phyloP scores from a whole-genome alignment of 2,888 invertebrate genomes.

The Brenthis ino region DNA sequence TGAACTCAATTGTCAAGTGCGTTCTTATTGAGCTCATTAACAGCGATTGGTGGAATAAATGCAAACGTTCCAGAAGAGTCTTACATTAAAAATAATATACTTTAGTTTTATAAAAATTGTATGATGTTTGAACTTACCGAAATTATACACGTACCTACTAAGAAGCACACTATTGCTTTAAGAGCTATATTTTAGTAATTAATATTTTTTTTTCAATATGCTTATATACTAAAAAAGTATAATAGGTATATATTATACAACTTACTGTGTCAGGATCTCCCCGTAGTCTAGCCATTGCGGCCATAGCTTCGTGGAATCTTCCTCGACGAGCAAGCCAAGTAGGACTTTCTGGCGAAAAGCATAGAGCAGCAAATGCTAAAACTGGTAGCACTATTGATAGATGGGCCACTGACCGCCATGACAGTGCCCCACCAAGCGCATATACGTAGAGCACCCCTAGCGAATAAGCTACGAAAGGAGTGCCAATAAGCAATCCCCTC shows the following conservation, averaged over 20 bases:
- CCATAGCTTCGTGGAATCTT: constrained; percentile 78
- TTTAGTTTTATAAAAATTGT: constrained; percentile 11
- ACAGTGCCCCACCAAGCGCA: constrained; percentile 85
- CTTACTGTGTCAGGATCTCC: constrained; percentile 83
- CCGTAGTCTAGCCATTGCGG: constrained; percentile 83
- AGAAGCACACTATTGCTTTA: too few relatives aligned
- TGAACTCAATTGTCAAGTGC: constrained; percentile 53
- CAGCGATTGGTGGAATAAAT: constrained; percentile 42
- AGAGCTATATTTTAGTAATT: too few relatives aligned
- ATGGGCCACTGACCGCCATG: constrained; percentile 87
- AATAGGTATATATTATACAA: constrained; percentile 24
- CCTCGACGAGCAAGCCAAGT: constrained; percentile 87
- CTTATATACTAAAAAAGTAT: too few relatives aligned
- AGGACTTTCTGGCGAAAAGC: constrained; percentile 88
- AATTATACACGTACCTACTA: too few relatives aligned
- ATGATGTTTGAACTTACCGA: background rate
- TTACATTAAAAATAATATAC: constrained; percentile 32
- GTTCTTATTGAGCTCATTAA: constrained; percentile 71
- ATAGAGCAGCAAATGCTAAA: constrained; percentile 83
- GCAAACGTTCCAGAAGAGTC: constrained; percentile 27
- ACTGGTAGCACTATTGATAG: constrained; percentile 84
- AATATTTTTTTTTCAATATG: too few relatives aligned
- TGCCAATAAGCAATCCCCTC: constrained; percentile 86
- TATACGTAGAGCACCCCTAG: constrained; percentile 89
- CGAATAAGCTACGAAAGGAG: constrained; percentile 88